Conservation (phyloP, 1,140 invertebrate species). For the Drosophila prosaltans region DNA sequence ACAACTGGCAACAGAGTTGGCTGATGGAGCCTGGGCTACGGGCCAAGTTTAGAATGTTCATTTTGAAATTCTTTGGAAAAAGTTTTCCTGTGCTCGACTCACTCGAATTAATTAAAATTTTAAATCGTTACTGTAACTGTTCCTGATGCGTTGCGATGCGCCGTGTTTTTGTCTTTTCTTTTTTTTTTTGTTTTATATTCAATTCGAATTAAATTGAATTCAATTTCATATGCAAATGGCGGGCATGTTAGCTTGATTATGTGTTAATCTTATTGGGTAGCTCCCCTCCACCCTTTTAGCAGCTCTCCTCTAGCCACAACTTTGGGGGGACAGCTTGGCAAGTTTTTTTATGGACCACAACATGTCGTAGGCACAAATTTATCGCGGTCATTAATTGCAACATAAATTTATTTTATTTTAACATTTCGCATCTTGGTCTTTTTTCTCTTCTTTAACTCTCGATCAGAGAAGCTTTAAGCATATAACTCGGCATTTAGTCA, state of each 20-base stretch:
- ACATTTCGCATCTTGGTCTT: slow-evolving; percentile 67
- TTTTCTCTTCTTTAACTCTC: slow-evolving; percentile 22
- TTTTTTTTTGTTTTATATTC: slow-evolving; percentile 29
- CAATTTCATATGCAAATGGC: slow-evolving; percentile 77
- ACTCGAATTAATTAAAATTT: slow-evolving; percentile 74
- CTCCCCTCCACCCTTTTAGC: neutral
- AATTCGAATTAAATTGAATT: slow-evolving; percentile 73
- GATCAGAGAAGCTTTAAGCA: slow-evolving; percentile 71
- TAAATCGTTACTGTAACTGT: slow-evolving; percentile 64
- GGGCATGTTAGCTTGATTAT: slow-evolving; percentile 79
- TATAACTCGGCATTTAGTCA: slow-evolving; percentile 71
- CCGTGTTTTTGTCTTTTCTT: too few species aligned
- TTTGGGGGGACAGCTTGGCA: slow-evolving; percentile 17
- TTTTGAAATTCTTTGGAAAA: slow-evolving; percentile 54
- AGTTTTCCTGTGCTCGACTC: slow-evolving; percentile 42
- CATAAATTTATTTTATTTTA: slow-evolving; percentile 82
- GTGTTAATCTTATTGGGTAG: slow-evolving; percentile 69
- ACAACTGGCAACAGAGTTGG: neutral
- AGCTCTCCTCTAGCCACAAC: neutral
- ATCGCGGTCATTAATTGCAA: slow-evolving; percentile 78
- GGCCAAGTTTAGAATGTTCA: slow-evolving; percentile 35
- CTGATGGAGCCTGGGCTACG: slow-evolving; percentile 9
- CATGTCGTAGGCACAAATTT: slow-evolving; percentile 73
- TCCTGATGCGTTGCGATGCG: slow-evolving; percentile 14
- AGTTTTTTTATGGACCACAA: slow-evolving; percentile 60